These are phyloP conservation scores for Lagodon rhomboides DNA, from an alignment of 2,797 vertebrate species.

Conservation along the genomic window DNA sequence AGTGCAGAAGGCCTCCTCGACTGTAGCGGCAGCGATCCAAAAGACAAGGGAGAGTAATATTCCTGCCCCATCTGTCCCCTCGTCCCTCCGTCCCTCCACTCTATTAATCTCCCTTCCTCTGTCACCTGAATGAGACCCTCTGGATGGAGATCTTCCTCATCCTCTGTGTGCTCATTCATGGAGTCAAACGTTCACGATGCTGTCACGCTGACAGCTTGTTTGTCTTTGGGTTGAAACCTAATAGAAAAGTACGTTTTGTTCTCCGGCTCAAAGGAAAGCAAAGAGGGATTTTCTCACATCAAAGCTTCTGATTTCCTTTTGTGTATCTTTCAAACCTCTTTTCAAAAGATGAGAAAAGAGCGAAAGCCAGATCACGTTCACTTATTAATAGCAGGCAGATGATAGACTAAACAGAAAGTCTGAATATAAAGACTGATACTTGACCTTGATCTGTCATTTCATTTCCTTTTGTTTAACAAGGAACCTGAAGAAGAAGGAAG, in stretches of 20 bases:
- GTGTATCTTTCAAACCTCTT: not conserved
- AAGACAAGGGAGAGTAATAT: slow-evolving; percentile 62
- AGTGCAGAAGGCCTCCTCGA: slow-evolving; percentile 61
- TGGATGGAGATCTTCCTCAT: slow-evolving; percentile 22
- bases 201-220: not conserved
- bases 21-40: slow-evolving; percentile 50
- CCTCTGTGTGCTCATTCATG: slow-evolving; percentile 22
- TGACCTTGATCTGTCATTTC: not conserved
- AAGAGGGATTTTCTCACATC: not conserved
- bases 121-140: slow-evolving; percentile 31
- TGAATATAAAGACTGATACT: not conserved
- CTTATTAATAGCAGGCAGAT: not conserved
- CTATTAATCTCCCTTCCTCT: slow-evolving; percentile 51
- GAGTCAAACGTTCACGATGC: slow-evolving; percentile 14
- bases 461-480: too few relatives aligned
- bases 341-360: not conserved
- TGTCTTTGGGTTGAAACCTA: slow-evolving; percentile 1
- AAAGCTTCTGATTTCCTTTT: not conserved
- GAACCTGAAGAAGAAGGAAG: too few relatives aligned
- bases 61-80: slow-evolving; percentile 46
- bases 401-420: not conserved
- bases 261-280: not conserved
- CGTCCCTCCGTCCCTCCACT: slow-evolving; percentile 24
- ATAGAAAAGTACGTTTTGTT: slow-evolving; percentile 1
- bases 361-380: not conserved